Percentiles rank a stretch among this genome's conserved stretches.
phyloP scores from a whole-genome alignment of 2,113 vertebrate genomes.

The Chauna torquata region DNA sequence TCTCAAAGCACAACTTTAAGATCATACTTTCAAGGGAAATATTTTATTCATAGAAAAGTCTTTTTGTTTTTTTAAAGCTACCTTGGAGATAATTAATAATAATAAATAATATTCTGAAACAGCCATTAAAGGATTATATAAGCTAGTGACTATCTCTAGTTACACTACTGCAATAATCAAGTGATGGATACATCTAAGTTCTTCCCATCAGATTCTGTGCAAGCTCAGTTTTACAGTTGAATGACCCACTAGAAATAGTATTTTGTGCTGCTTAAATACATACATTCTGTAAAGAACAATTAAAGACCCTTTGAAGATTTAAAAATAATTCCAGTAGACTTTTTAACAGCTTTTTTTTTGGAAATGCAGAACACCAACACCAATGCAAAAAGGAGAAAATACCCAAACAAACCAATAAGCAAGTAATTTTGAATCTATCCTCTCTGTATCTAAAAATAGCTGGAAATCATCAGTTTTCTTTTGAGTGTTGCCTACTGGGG shows the following conservation, averaged over 20 bases:
- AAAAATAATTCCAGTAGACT: background rate
- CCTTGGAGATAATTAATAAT: background rate
- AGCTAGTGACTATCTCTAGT: background rate
- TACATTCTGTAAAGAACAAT: background rate
- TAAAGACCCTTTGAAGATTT: background rate
- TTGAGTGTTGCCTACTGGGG: background rate
- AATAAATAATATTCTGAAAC: background rate
- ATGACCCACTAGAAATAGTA: fast-evolving
- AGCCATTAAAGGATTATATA: background rate
- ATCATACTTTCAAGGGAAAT: background rate
- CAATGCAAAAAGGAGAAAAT: background rate
- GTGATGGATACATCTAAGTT: background rate
- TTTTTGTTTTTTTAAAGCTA: background rate
- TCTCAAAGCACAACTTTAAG: background rate
- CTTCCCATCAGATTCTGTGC: background rate
- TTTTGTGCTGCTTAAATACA: background rate
- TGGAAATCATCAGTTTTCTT: background rate
- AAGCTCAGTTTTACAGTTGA: background rate
- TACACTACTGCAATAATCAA: background rate
- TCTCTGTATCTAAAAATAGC: background rate
- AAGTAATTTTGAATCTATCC: background rate
- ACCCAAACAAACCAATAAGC: background rate
- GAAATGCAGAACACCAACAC: background rate
- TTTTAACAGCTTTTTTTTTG: background rate
- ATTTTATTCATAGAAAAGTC: background rate